These are phyloP conservation scores for Discoglossus pictus DNA, from an alignment of 2,797 vertebrate genomes.

Conservation along the genomic window DNA sequence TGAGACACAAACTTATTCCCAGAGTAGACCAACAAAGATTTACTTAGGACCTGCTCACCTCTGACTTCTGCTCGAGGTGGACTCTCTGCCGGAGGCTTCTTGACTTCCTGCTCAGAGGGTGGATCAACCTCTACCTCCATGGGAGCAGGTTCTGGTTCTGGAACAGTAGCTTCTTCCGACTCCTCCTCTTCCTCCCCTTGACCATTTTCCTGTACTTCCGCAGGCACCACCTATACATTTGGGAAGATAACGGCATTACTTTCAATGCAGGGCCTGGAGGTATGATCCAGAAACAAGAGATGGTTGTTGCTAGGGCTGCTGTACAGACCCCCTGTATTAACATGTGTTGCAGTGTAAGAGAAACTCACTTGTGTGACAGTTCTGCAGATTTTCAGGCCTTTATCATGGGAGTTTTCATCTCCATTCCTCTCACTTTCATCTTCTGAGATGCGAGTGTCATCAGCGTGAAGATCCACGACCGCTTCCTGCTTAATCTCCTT, in stretches of 20 bases:
- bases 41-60: not conserved
- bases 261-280: not conserved
- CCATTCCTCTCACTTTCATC: slow-evolving; percentile 79
- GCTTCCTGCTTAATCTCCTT: slow-evolving; percentile 84
- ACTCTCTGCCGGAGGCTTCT: slow-evolving; percentile 73
- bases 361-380: slow-evolving; percentile 85
- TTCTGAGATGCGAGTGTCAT: slow-evolving; percentile 84
- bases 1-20: too few relatives aligned
- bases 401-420: slow-evolving; percentile 73
- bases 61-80: slow-evolving; percentile 3
- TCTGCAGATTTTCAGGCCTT: slow-evolving; percentile 87
- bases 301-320: too few relatives aligned
- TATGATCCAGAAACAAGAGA: too few relatives aligned
- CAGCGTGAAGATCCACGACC: slow-evolving; percentile 87
- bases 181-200: slow-evolving; percentile 74
- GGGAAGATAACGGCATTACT: not conserved
- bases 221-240: slow-evolving; percentile 82
- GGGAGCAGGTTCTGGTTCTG: slow-evolving; percentile 66
- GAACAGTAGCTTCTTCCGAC: slow-evolving; percentile 66
- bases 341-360: too few relatives aligned
- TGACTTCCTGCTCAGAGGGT: slow-evolving; percentile 71
- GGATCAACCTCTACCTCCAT: slow-evolving; percentile 69
- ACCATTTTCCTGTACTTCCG: slow-evolving; percentile 84
- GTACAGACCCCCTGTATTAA: too few relatives aligned
- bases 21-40: not conserved